Percentiles rank a stretch among this genome's conserved stretches.
Evolutionary conservation across 2,888 invertebrate genomes (phyloP).

Genomic region (Lissocephala sabroskyi): DNA sequence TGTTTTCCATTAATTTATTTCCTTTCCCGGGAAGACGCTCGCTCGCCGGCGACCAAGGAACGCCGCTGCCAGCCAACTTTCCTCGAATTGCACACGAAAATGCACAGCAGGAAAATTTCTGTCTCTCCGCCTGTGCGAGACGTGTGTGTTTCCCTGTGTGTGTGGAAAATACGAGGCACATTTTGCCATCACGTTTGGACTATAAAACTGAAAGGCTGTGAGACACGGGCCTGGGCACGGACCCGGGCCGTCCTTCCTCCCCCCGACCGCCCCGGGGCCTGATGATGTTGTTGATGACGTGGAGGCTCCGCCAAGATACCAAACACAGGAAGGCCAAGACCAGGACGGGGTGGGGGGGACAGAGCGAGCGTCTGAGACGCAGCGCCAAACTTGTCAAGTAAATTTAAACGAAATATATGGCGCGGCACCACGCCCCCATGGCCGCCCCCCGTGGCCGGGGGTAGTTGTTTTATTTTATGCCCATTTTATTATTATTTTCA

Average conservation of each 20-base stretch:
- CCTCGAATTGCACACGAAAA: slow-evolving; percentile 22
- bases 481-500: slow-evolving; percentile 55
- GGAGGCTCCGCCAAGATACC: slow-evolving; percentile 42
- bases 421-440: slow-evolving; percentile 21
- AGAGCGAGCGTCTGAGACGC: slow-evolving; percentile 38
- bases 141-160: background rate
- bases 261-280: slow-evolving; percentile 14
- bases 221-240: too few relatives aligned
- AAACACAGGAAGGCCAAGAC: slow-evolving; percentile 5
- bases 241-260: too few relatives aligned
- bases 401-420: slow-evolving; percentile 57
- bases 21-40: slow-evolving; percentile 36
- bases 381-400: slow-evolving; percentile 60
- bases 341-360: slow-evolving; percentile 1
- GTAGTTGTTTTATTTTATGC: slow-evolving; percentile 53
- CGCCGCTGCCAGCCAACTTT: background rate
- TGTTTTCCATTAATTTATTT: slow-evolving; percentile 68
- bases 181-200: slow-evolving; percentile 58
- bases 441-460: background rate
- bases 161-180: slow-evolving; percentile 30
- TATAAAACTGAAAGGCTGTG: slow-evolving; percentile 50
- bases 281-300: slow-evolving; percentile 60
- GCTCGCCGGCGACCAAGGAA: background rate
- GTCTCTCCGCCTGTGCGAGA: slow-evolving; percentile 1
- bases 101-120: slow-evolving; percentile 14